Evolutionary conservation across 2,113 vertebrate genomes (phyloP), one percentile per base, ranked within the genome.

Genomic region (Lepisosteus oculatus): DNA sequence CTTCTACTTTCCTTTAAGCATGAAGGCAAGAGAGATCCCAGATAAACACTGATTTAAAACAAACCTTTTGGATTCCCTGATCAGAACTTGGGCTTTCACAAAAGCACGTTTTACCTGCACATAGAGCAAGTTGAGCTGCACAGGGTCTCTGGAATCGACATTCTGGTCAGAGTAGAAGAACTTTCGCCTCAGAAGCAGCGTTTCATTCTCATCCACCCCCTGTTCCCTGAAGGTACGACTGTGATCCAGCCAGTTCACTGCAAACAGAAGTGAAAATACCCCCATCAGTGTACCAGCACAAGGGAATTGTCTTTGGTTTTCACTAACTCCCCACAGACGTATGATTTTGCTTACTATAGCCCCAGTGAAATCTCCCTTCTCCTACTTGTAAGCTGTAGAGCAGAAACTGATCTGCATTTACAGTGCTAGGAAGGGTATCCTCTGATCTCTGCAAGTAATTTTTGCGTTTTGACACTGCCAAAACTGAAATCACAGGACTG

Each of bases 111-210:
- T 81, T 89, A 98, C 97, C 97, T 99, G 97, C 65, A 99, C 97
- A 68, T 98, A 99, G 56, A 99, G 96, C 80, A 99, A 86, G 85
- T 99, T 99, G 43, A 99, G 93, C 83, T 99, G 97, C 59, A 99
- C 97, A 0, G 97, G 97, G 81, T 99, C 97, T 74, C 97, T 88
- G 0, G 97, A 99, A 83, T 99, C 97, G 62, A 99, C 97, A 0
- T 99, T 99, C 88, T 99, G 97, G 81, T 99, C 97, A 0, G 97
- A 99, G 78, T 99, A 99, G 84, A 99, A 99, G 86, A 99, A 99
- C 85, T 99, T 99, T 0, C 97, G 88, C 61, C 97, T 87, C 42
- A 99, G 89, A 71, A 99, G 89, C 8, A 99, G 82, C 0, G 93
- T 99, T 82, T 98, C 96, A 0, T 92, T 98, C 71, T 99, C 97